Conservation (phyloP, 2,113 vertebrate species). For the Brachypodius melanocephalos region DNA sequence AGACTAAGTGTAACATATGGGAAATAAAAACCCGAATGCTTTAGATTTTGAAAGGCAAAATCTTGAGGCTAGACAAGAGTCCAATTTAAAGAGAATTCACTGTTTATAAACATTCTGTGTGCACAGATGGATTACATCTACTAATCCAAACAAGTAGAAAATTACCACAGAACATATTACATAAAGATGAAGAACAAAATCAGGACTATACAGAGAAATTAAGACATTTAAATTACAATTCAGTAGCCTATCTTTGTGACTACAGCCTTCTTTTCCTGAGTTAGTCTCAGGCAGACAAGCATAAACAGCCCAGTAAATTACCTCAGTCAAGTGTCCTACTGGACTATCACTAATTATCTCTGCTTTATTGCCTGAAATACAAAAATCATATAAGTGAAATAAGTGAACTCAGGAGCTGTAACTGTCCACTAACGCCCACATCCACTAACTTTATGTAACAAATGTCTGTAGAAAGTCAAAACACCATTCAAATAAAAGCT, state of each 20-base stretch:
- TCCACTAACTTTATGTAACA: not conserved
- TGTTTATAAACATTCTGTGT: constrained; percentile 11
- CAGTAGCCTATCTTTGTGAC: not conserved
- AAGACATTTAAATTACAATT: constrained; percentile 19
- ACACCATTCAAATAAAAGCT: not conserved
- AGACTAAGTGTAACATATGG: not conserved
- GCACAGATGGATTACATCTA: constrained; percentile 15
- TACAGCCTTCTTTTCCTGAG: not conserved
- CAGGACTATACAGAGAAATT: constrained; percentile 32
- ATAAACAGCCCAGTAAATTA: not conserved
- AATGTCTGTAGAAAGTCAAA: not conserved
- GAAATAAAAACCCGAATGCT: not conserved
- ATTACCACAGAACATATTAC: not conserved
- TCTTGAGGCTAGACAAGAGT: not conserved
- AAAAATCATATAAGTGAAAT: not conserved
- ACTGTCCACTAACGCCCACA: not conserved
- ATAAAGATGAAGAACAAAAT: constrained; percentile 60
- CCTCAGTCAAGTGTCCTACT: not conserved
- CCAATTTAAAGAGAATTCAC: constrained; percentile 23
- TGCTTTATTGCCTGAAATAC: not conserved
- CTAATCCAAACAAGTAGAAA: constrained; percentile 36
- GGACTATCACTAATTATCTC: not conserved
- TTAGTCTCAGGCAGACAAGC: not conserved
- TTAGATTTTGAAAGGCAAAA: constrained; percentile 22
- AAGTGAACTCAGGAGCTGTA: not conserved